Conservation (phyloP, 2,888 invertebrate species). For the Zygaena filipendulae region DNA sequence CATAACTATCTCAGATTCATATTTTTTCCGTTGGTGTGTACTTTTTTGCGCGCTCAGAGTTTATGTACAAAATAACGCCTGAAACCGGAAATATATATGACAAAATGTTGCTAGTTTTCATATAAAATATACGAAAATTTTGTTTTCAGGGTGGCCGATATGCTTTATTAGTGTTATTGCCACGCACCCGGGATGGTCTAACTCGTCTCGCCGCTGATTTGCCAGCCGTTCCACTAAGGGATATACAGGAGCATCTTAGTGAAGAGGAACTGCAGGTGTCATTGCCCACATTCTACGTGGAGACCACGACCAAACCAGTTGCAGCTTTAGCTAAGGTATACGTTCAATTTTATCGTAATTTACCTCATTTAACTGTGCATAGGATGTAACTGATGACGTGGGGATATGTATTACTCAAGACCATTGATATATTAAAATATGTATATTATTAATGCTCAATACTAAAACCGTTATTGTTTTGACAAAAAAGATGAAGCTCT, state of each 20-base stretch:
- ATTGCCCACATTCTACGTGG: conserved; percentile 71
- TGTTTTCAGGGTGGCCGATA: conserved; percentile 66
- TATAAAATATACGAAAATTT: background rate
- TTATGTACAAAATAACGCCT: too few species aligned
- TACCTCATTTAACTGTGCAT: too few species aligned
- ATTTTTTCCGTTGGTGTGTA: too few species aligned
- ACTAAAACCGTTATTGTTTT: too few species aligned
- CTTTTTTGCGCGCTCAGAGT: too few species aligned
- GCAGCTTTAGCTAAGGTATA: conserved; percentile 67
- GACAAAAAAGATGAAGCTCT: too few species aligned
- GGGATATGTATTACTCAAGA: too few species aligned
- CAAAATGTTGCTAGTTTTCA: too few species aligned
- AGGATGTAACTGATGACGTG: too few species aligned
- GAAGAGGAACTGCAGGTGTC: conserved; percentile 58
- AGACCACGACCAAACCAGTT: conserved; percentile 72
- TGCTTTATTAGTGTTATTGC: conserved; percentile 66
- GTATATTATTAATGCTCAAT: too few species aligned
- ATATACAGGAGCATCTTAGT: conserved; percentile 48
- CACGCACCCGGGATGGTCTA: conserved; percentile 68
- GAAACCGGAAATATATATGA: too few species aligned
- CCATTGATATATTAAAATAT: too few species aligned
- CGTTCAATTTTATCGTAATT: background rate
- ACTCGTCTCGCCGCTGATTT: conserved; percentile 64
- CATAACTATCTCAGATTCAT: background rate
- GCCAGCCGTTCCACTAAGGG: conserved; percentile 48